These are phyloP conservation scores for Dryobates pubescens DNA, from an alignment of 2,797 vertebrate species.

Conservation along the genomic window DNA sequence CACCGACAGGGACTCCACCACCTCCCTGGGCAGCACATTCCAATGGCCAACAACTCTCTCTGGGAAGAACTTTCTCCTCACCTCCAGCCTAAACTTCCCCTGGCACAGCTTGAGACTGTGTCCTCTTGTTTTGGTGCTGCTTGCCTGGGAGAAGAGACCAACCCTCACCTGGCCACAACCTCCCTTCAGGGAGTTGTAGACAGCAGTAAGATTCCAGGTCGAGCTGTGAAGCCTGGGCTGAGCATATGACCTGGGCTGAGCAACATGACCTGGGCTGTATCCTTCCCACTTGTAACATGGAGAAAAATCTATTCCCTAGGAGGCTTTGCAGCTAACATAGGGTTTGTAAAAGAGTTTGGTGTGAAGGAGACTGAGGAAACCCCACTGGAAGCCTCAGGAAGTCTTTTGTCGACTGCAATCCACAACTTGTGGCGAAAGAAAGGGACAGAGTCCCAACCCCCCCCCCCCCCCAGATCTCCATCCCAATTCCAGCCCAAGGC, in stretches of 20 bases:
- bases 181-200: too few relatives aligned
- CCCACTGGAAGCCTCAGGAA: background rate
- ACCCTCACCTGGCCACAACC: too few relatives aligned
- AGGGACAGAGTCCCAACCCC: background rate
- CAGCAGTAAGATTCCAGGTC: background rate
- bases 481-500: background rate
- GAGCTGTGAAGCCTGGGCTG: background rate
- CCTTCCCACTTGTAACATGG: background rate
- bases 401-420: background rate
- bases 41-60: too few relatives aligned
- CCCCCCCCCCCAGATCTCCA: background rate
- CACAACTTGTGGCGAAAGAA: background rate
- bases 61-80: too few relatives aligned
- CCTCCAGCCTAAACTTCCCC: too few relatives aligned
- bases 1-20: too few relatives aligned
- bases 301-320: background rate
- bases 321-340: background rate
- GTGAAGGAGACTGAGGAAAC: background rate
- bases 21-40: too few relatives aligned
- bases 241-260: too few relatives aligned
- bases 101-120: too few relatives aligned
- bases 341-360: background rate
- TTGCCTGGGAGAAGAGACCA: too few relatives aligned
- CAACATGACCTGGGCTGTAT: background rate
- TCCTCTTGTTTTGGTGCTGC: too few relatives aligned